phyloP scores from a whole-genome alignment of 2,113 vertebrate genomes.

The Clupea harengus region DNA sequence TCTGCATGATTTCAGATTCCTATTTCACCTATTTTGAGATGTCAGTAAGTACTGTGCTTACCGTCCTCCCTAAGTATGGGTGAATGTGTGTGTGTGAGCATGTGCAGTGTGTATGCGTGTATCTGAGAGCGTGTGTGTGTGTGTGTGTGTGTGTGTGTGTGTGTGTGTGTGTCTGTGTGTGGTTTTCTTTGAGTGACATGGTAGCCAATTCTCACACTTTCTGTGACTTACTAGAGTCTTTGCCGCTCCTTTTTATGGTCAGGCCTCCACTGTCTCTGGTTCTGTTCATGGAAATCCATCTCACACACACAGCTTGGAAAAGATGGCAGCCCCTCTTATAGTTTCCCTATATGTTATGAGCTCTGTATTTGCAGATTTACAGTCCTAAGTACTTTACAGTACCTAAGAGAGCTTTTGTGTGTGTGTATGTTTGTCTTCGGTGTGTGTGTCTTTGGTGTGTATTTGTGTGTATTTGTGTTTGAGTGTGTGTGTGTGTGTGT shows the following conservation, averaged over 20 bases:
- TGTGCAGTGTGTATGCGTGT: not conserved
- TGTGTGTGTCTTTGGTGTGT: not conserved
- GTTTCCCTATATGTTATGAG: no score
- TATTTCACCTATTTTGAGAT: not conserved
- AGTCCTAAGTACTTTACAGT: no score
- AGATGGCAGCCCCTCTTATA: no score
- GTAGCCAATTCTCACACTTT: no score
- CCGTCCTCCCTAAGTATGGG: not conserved
- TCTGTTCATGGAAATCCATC: no score
- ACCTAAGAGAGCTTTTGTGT: not conserved
- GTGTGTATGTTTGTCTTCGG: not conserved
- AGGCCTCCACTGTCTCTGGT: no score
- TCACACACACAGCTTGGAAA: no score
- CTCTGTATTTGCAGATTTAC: no score
- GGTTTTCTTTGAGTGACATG: not conserved
- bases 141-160: not conserved
- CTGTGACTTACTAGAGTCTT: no score
- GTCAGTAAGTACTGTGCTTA: not conserved
- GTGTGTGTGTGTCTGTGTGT: not conserved
- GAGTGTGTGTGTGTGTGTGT: not conserved
- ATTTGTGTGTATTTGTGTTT: not conserved
- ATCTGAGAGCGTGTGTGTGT: not conserved
- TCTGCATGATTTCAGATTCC: not conserved
- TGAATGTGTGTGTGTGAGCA: not conserved
- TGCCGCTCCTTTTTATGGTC: no score